Percentiles rank a stretch among this genome's conserved stretches.
Conservation (phyloP, 2,888 invertebrate species). For the Nomada flava region DNA sequence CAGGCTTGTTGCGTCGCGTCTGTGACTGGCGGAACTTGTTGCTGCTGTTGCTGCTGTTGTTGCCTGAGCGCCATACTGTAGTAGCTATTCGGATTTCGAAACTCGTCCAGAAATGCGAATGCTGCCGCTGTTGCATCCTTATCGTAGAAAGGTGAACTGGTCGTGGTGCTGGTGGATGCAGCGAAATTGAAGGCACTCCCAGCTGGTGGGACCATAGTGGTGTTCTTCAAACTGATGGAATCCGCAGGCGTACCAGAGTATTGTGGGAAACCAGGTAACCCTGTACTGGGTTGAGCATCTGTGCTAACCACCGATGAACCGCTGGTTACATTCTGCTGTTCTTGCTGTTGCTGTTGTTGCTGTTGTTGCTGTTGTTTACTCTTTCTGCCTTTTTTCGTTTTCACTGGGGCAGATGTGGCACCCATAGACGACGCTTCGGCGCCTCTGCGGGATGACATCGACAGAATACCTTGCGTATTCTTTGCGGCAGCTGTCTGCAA, state of each 20-base stretch:
- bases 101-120: conserved; percentile 81
- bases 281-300: conserved; percentile 68
- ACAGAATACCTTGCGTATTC: conserved; percentile 73
- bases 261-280: conserved; percentile 78
- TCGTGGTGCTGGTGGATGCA: conserved; percentile 85
- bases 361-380: conserved; percentile 67
- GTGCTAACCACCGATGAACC: conserved; percentile 59
- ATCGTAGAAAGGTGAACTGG: conserved; percentile 80
- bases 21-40: conserved; percentile 69
- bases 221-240: conserved; percentile 88
- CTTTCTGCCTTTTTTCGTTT: conserved; percentile 67
- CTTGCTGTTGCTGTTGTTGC: conserved; percentile 73
- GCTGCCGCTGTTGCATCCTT: conserved; percentile 81
- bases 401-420: conserved; percentile 63
- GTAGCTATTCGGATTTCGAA: conserved; percentile 81
- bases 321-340: conserved; percentile 68
- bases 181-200: conserved; percentile 95
- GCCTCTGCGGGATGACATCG: conserved; percentile 83
- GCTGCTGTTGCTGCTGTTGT: conserved; percentile 71
- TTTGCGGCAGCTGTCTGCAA: conserved; percentile 78
- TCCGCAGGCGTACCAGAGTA: conserved; percentile 75
- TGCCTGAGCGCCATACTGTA: conserved; percentile 80
- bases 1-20: conserved; percentile 74
- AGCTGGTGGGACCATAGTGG: conserved; percentile 88
- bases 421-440: conserved; percentile 72